phyloP scores from a whole-genome alignment of 2,797 vertebrate genomes.

The Pipistrellus pipistrellus region DNA sequence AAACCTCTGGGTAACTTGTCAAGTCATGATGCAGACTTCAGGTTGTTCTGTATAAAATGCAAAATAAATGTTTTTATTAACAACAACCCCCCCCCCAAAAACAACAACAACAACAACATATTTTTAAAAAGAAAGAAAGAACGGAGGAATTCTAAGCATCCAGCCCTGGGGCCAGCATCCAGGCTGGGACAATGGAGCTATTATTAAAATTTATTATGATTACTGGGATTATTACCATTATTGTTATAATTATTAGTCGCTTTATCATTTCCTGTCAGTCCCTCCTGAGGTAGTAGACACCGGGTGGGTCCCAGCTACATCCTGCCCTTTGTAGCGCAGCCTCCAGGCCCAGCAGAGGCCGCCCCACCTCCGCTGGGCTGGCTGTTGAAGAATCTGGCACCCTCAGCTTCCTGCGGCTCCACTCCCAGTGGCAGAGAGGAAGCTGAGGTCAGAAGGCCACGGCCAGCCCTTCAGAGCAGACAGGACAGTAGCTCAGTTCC shows the following conservation, averaged over 20 bases:
- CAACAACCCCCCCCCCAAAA: constrained; percentile 56
- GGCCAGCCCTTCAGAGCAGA: background rate
- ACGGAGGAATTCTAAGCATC: background rate
- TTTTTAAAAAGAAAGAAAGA: background rate
- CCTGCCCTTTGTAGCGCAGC: background rate
- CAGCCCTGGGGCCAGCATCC: background rate
- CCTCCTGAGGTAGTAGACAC: background rate
- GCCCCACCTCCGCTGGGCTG: accelerated
- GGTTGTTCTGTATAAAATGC: constrained; percentile 93
- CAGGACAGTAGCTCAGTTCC: background rate
- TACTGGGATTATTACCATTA: background rate
- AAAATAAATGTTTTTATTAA: constrained; percentile 97
- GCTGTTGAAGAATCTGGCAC: constrained; percentile 26
- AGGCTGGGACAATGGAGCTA: background rate
- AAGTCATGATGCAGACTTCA: constrained; percentile 81
- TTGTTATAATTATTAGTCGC: background rate
- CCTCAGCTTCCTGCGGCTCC: background rate
- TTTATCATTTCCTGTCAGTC: background rate
- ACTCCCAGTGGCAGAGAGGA: background rate
- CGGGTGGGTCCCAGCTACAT: background rate
- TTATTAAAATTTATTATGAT: background rate
- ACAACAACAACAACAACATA: background rate
- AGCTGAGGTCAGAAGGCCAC: background rate
- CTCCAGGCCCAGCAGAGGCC: background rate
- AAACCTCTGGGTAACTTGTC: constrained; percentile 77